phyloP scores from a whole-genome alignment of 2,888 invertebrate genomes.

The Antheraea yamamai region DNA sequence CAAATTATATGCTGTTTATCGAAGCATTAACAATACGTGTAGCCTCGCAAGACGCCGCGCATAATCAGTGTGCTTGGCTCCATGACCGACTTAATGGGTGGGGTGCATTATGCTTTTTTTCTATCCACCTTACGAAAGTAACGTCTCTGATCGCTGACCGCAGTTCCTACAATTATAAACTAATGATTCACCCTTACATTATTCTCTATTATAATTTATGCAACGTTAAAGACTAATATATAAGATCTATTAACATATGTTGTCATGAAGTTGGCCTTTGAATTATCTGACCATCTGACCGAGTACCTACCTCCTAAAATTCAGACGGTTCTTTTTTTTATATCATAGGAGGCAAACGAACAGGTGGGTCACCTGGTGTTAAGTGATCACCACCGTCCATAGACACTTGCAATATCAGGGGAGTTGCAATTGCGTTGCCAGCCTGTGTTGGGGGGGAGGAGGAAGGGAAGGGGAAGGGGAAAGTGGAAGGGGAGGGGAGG shows the following conservation, averaged over 20 bases:
- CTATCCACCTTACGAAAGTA: conserved; percentile 24
- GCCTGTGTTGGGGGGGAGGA: too few relatives aligned
- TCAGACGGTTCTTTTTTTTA: too few relatives aligned
- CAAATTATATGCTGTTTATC: conserved; percentile 34
- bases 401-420: too few relatives aligned
- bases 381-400: too few relatives aligned
- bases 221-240: neutral
- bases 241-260: neutral
- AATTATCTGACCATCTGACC: neutral
- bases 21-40: conserved; percentile 38
- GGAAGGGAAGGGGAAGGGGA: too few relatives aligned
- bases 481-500: too few relatives aligned
- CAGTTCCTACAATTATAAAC: conserved; percentile 39
- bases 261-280: neutral
- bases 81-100: conserved; percentile 44
- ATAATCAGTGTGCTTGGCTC: conserved; percentile 55
- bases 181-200: conserved; percentile 22
- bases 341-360: too few relatives aligned
- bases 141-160: conserved; percentile 43
- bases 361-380: too few relatives aligned
- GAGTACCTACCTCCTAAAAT: too few relatives aligned
- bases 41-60: conserved; percentile 32
- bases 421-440: too few relatives aligned
- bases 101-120: conserved; percentile 58
- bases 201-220: conserved; percentile 4